Conservation (phyloP, 1,140 invertebrate genomes). For the Papilio dardanus region DNA sequence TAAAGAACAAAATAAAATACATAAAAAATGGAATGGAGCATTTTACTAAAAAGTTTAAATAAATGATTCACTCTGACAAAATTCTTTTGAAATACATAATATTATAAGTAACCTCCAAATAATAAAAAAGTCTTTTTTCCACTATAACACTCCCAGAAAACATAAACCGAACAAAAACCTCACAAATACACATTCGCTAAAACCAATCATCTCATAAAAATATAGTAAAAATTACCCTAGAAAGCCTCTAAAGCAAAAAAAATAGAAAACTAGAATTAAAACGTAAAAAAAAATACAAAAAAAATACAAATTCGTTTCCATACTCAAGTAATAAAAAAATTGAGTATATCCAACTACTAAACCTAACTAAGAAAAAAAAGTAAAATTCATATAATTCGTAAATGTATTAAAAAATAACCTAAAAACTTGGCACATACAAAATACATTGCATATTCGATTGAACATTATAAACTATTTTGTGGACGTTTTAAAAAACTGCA, state of each 20-base stretch:
- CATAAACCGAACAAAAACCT: too few relatives aligned
- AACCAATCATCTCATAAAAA: too few relatives aligned
- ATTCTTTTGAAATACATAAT: too few relatives aligned
- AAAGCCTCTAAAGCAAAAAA: background rate
- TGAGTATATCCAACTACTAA: background rate
- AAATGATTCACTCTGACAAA: too few relatives aligned
- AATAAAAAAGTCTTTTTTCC: too few relatives aligned
- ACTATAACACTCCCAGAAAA: too few relatives aligned
- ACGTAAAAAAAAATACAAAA: background rate
- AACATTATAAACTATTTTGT: background rate
- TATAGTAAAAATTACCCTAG: too few relatives aligned
- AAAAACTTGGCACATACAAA: slow-evolving; percentile 16
- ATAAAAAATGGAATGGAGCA: too few relatives aligned
- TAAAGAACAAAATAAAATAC: too few relatives aligned
- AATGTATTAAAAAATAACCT: background rate
- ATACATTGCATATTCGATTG: slow-evolving; percentile 14
- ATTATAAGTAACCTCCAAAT: too few relatives aligned
- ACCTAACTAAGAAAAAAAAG: background rate
- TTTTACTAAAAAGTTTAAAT: too few relatives aligned
- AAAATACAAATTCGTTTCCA: slow-evolving; percentile 1
- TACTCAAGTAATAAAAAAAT: background rate
- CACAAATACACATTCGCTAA: too few relatives aligned
- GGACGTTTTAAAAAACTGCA: background rate
- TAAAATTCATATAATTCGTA: slow-evolving; percentile 6
- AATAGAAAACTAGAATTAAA: background rate